Base-by-base conservation (phyloP, 1,140 invertebrate species). In the Bursaphelenchus mucronatus region DNA sequence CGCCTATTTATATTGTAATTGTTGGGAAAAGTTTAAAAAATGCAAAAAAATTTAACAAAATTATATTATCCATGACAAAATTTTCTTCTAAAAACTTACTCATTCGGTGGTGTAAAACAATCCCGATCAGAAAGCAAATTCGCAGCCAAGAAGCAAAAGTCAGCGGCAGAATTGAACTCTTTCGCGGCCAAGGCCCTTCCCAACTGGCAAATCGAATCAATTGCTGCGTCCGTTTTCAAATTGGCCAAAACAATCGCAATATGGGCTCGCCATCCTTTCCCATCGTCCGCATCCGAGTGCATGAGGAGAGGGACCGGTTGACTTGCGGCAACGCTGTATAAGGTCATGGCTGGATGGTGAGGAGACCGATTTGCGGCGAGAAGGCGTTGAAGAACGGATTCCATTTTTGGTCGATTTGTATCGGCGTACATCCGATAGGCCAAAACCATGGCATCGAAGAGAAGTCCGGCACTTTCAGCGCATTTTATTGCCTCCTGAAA, bases 81-180 rank as follows among this genome's bases (percentile, higher is more conserved):
- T 5, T 5, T 30, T 5, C 30, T 30, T 30, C 5, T 30, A 30
- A 30, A 21, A 21, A 21, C 15, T 44, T 49, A 21, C 10, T 17
- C 17, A 19, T 44, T 43, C 45, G 49, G 57, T n/a, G 8, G 8
- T 40, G 44, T 19, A 43, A 71, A 71, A 51, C 70, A 73, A 30
- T 73, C 61, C 43, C 47, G 67, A n/a, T 68, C 63, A 21, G 66
- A 63, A 17, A 75, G 51, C 39, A 75, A 56, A 55, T 75, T 79
- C 0, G 72, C 73, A 45, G 76, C 72, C 5, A 75, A 45, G 54
- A 75, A 75, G 49, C 73, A 75, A 53, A 75, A 75, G 57, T 75
- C 73, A 21, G 73, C 73, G 9, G 73, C 73, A 11, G 71, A 69
- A 59, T 75, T 61, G 47, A 79, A 75, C 9, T 75, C 73, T 21